Base-by-base conservation (phyloP, 1,140 invertebrate genomes). In the Chymomyza costata region DNA sequence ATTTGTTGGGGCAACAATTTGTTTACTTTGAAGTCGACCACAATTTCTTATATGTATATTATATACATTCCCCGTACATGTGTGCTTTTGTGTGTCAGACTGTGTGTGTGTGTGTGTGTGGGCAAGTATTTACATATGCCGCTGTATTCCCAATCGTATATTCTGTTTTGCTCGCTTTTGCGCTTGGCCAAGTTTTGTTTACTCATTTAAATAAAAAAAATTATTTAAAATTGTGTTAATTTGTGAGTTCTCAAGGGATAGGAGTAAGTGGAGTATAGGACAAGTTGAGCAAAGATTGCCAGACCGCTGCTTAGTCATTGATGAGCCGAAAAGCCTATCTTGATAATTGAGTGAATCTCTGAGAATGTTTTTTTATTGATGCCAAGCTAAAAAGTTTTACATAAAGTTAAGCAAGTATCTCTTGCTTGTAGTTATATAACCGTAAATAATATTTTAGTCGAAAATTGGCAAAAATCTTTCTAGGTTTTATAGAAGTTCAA, bases 221-320 rank as follows among this genome's bases (percentile, higher is more conserved):
- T 21, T 15, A 39, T 15, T 43, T 53, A 49, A 60, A 73, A 68
- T 74, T 69, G 69, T 73, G 69, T 59, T 73, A 73, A 73, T 73
- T 53, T 69, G 70, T 53, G 37, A 13, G 37, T 21, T 17, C 34
- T 32, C 47, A 35, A 35, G 39, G 39, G 43, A n/a, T n/a, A 59
- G 59, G 34, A 19, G 16, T 15, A 45, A 39, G 17, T 16, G n/a
- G 17, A 13, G n/a, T 5, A 16, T 15, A 16, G 38, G 30, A 25
- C 13, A 16, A 39, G n/a, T n/a, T n/a, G n/a, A n/a, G n/a, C n/a
- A n/a, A n/a, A n/a, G n/a, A n/a, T n/a, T n/a, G n/a, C n/a, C n/a
- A n/a, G n/a, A n/a, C n/a, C n/a, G n/a, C 57, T 55, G 66, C 44
- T 78, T 78, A 76, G 62, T 70, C 70, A 78, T 66, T 70, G 61